phyloP scores from a whole-genome alignment of 2,113 vertebrate species.

The Rhinoderma darwinii region DNA sequence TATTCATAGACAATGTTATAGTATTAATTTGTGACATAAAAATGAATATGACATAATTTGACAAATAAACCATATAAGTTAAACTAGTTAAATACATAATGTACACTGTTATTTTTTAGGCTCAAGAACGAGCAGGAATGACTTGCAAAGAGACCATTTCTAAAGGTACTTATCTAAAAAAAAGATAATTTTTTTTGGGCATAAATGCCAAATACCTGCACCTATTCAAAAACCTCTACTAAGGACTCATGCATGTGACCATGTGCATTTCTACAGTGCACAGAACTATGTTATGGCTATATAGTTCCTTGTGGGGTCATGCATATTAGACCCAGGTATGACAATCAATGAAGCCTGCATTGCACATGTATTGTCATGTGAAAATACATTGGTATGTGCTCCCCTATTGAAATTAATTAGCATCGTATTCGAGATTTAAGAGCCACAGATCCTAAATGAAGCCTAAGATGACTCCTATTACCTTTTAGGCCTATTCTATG shows the following conservation, averaged over 20 bases:
- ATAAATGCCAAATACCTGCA: background rate
- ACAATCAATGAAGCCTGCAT: background rate
- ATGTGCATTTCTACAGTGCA: background rate
- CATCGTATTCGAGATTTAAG: too few relatives aligned
- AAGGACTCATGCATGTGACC: background rate
- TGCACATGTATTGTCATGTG: too few relatives aligned
- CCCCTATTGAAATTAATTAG: too few relatives aligned
- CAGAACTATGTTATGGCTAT: background rate
- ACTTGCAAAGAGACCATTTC: background rate
- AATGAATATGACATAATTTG: too few relatives aligned
- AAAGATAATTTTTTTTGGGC: background rate
- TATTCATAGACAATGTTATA: too few relatives aligned
- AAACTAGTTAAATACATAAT: background rate
- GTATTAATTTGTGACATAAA: too few relatives aligned
- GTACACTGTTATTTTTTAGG: slow-evolving; percentile 63
- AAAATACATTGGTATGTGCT: too few relatives aligned
- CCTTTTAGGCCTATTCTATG: too few relatives aligned
- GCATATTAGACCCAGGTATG: background rate
- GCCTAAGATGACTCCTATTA: too few relatives aligned
- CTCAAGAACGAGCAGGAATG: slow-evolving; percentile 65
- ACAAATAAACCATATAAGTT: too few relatives aligned
- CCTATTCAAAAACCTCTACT: background rate
- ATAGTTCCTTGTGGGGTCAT: background rate
- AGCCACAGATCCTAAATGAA: too few relatives aligned
- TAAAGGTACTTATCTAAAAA: slow-evolving; percentile 5